Evolutionary conservation across 2,113 vertebrate genomes (phyloP), one percentile per base, ranked within the genome.

Genomic region (Bothrops jararaca): DNA sequence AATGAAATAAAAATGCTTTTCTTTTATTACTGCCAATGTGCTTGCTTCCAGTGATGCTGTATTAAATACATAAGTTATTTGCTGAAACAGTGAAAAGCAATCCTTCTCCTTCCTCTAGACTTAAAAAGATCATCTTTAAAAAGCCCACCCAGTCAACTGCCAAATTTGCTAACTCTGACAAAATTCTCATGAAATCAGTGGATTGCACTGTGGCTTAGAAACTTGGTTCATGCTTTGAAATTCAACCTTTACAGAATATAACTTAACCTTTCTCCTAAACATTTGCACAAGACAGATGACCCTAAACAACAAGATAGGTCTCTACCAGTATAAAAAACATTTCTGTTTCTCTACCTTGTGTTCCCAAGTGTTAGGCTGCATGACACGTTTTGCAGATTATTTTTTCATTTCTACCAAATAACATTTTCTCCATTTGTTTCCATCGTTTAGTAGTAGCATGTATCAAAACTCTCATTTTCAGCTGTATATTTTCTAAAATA

Each of bases 141-240:
- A 57, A 89, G 60, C 3, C 53, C n/a, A 18, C 57, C 54, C 42
- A 85, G 69, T 7, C 24, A 48, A 89, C 42, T 58, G 92, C 85
- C 50, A 54, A 89, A 89, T 92, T 57, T 92, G 88, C 87, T 92
- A 85, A 85, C 87, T 85, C 52, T 48, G 52, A 50, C 39, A 89
- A 89, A 89, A 92, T 92, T 89, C 88, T 53, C 18, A 85, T 92
- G 92, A 89, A 92, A 92, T 89, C 92, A 92, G 58, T 88, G 57
- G 87, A 80, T 89, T 48, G 86, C 24, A 45, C 22, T 89, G 89
- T 89, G 88, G 13, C 64, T 56, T 89, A 52, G 87, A 89, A 80
- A 88, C 52, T 56, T 89, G 64, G 64, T 92, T 92, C 87, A 45
- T 45, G 60, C 2, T 15, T 26, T 89, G 92, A 89, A 92, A 92